A percentile compares a stretch with the other conserved stretches of the same genome.
phyloP scores from a whole-genome alignment of 2,888 invertebrate species.

The Cheilosia scutellata region DNA sequence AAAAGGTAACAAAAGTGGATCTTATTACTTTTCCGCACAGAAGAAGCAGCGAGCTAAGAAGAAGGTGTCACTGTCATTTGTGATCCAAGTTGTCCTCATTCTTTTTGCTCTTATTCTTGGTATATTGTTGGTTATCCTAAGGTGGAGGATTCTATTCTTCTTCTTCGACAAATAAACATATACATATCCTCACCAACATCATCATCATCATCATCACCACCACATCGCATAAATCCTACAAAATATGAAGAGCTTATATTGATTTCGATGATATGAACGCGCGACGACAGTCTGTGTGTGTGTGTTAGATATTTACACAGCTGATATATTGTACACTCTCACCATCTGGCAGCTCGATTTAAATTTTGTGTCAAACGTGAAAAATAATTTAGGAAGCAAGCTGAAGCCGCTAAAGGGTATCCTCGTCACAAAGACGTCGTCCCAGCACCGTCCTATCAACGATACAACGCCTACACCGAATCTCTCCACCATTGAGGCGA shows the following conservation, averaged over 20 bases:
- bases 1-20: conserved; percentile 72
- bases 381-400: conserved; percentile 66
- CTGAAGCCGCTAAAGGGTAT: conserved; percentile 70
- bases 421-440: conserved; percentile 46
- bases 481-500: conserved; percentile 43
- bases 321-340: conserved; percentile 1
- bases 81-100: conserved; percentile 25
- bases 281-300: conserved; percentile 26
- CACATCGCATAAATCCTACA: not conserved
- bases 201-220: not conserved
- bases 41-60: conserved; percentile 2
- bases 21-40: conserved; percentile 48
- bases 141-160: conserved; percentile 14
- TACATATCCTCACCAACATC: conserved; percentile 8
- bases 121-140: conserved; percentile 11
- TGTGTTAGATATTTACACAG: not conserved
- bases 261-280: conserved; percentile 28
- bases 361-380: conserved; percentile 41
- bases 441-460: conserved; percentile 32
- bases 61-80: conserved; percentile 40
- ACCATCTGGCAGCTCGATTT: conserved; percentile 36
- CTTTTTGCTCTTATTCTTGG: conserved; percentile 10
- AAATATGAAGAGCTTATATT: not conserved
- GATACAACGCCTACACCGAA: conserved; percentile 43
- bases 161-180: not conserved